A percentile compares a stretch with the other conserved stretches of the same genome.
Evolutionary conservation across 2,888 invertebrate genomes (phyloP).

Genomic region (Tenthredo distinguenda): DNA sequence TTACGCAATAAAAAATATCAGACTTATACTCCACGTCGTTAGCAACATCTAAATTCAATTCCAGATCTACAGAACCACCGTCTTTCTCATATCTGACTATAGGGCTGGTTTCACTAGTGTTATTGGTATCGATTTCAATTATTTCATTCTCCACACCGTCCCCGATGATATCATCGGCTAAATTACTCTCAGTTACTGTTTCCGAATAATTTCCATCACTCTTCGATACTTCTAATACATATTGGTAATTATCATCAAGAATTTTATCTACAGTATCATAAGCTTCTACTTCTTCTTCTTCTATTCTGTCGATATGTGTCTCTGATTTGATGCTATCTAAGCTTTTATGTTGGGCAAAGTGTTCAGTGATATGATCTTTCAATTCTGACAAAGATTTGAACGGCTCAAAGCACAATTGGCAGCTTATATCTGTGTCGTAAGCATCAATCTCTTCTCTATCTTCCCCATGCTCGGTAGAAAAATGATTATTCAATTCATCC

Average conservation of each 20-base stretch:
- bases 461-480: conserved; percentile 50
- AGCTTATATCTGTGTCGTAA: conserved; percentile 59
- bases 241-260: conserved; percentile 9
- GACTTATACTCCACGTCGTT: conserved; percentile 27
- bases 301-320: conserved; percentile 16
- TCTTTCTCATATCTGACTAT: background rate
- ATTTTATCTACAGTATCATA: background rate
- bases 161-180: conserved; percentile 2
- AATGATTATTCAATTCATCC: conserved; percentile 55
- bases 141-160: background rate
- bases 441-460: conserved; percentile 52
- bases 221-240: conserved; percentile 34
- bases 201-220: background rate
- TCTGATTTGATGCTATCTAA: conserved; percentile 45
- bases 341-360: conserved; percentile 61
- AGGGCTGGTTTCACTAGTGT: background rate
- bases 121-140: background rate
- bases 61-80: conserved; percentile 13
- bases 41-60: conserved; percentile 5
- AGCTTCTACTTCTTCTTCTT: conserved; percentile 16
- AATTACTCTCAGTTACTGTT: conserved; percentile 17
- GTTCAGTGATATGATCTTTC: conserved; percentile 66
- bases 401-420: conserved; percentile 66
- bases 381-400: conserved; percentile 63
- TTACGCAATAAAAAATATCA: conserved; percentile 38